These are phyloP conservation scores for Ligdia adustata DNA, from an alignment of 2,888 invertebrate species.

Conservation along the genomic window DNA sequence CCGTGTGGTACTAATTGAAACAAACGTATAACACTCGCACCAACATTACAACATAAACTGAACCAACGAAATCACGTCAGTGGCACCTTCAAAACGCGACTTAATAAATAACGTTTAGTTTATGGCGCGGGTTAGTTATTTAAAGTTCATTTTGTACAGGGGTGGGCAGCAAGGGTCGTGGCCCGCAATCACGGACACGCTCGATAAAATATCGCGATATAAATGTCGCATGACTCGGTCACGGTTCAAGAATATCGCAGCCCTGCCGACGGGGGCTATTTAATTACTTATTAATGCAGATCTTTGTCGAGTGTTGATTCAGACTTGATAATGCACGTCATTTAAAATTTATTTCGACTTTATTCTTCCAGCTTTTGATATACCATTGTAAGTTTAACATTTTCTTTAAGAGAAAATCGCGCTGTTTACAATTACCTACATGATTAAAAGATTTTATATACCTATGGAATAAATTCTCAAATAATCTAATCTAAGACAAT, in stretches of 20 bases:
- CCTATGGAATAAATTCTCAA: no score
- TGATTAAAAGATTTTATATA: no score
- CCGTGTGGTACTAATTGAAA: conserved; percentile 26
- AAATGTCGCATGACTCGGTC: conserved; percentile 31
- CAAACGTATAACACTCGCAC: conserved; percentile 25
- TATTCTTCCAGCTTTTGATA: no score
- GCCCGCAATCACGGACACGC: conserved; percentile 31
- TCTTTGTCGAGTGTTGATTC: conserved; percentile 36
- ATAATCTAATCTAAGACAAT: no score
- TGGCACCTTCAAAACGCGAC: conserved; percentile 53
- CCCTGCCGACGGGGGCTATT: conserved; percentile 10
- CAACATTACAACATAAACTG: conserved; percentile 27
- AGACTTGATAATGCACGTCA: neutral
- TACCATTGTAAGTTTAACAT: no score
- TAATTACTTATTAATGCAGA: conserved; percentile 24
- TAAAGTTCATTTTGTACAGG: conserved; percentile 53
- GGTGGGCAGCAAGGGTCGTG: conserved; percentile 31
- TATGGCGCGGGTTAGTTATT: conserved; percentile 59
- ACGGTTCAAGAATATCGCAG: conserved; percentile 21
- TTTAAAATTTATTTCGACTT: neutral
- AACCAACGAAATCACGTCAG: conserved; percentile 34
- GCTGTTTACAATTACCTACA: no score
- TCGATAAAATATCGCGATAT: conserved; percentile 30
- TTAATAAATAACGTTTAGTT: conserved; percentile 64
- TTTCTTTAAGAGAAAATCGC: no score